Base-by-base conservation (phyloP, 2,113 vertebrate genomes). In the Pimephales promelas region DNA sequence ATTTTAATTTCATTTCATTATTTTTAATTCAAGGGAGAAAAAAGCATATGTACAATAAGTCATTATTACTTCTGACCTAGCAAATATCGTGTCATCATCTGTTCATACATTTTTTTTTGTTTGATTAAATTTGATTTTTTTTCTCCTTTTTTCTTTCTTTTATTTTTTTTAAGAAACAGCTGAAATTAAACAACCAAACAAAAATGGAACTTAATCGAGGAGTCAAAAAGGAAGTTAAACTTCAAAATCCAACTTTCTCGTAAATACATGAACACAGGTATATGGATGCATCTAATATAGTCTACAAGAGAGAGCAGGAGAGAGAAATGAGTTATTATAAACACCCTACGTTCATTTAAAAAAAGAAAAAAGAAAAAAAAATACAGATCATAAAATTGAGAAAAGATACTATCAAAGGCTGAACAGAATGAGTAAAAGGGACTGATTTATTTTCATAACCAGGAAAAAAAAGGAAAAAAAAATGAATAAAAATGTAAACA, bases 41-140 rank as follows among this genome's bases (percentile, higher is more conserved):
- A 97, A 96, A 96, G 95, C 94, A 92, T 96, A 96, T 97, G 92
- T 97, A 97, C 96, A 97, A 86, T 94, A 95, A 95, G 92, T 94
- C 92, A 92, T 94, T 93, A 94, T 94, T 94, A 94, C 92, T 94
- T 94, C 91, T 94, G 92, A 92, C 92, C 92, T 94, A 92, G 94
- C 93, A 94, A 94, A 94, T 94, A 95, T 93, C 85, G 89, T 93
- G 91, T 93, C 89, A 90, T 93, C 92, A 92, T 93, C 91, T 93
- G 88, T 92, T 90, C 90, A 91, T 83, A 81, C 79, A 70, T 83
- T 91, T 93, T 89, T 91, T 40, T 88, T 82, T 74, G 57, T 87
- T 91, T 90, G 82, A 87, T 86, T 83, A 86, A 76, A 80, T 81
- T 87, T 89, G 34, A 81, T 86, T 89, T 89, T 89, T 91, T 89